Evolutionary conservation across 2,888 invertebrate genomes (phyloP), one percentile per base, ranked within the genome.

Genomic region (Diploptera punctata): DNA sequence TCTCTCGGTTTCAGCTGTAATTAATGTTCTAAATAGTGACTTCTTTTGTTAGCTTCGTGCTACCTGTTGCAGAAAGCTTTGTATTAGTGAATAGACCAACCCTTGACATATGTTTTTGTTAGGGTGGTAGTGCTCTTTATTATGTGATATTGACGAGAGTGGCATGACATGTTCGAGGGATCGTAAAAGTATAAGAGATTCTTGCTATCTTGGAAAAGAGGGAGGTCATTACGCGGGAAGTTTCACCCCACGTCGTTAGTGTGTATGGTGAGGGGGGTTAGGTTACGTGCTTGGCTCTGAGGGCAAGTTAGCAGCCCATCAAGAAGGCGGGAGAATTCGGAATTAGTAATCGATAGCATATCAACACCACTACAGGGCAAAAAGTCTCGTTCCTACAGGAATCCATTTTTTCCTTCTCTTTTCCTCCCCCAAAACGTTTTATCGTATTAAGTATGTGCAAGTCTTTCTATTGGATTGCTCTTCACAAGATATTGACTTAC

Each of bases 331-430:
- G 29, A 65, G 65, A 65, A 65, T 65, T 47, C 65, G 24, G 47
- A 65, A 65, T 65, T 65, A 65, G 65, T 65, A 65, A 65, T 65
- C 65, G 65, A 65, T 65, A 47, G 43, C 19, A 26, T 57, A 57
- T 57, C 57, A 57, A 26, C 57, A 7, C 21, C 10, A 16, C 21
- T n/a, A n/a, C 19, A 21, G 29, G 24, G 9, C 47, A 65, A 38
- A n/a, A 29, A 31, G 29, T 29, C 29, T 7, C 24, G 33, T 10
- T 10, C 33, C 33, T 7, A 33, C 7, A 33, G 33, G 33, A 33
- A 33, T 33, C 7, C 33, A 7, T 33, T 33, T 10, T 33, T 10
- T 33, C 33, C 33, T 7, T 33, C n/a, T n/a, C n/a, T n/a, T n/a
- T n/a, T n/a, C n/a, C n/a, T n/a, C n/a, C n/a, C n/a, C n/a, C n/a